phyloP scores from a whole-genome alignment of 2,888 invertebrate genomes.

The Dasysyrphus albostriatus region DNA sequence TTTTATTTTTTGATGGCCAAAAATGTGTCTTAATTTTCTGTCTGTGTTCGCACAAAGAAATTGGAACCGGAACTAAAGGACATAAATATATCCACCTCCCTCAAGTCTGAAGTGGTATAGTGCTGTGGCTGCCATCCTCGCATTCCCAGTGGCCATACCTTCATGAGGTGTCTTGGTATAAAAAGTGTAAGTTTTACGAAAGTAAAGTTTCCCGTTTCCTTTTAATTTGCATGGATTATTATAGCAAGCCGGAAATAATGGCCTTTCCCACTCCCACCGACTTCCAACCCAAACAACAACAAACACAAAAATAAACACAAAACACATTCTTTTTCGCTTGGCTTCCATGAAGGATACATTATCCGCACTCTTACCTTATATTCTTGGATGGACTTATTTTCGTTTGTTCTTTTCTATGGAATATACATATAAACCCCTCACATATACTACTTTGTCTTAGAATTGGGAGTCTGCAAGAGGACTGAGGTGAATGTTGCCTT shows the following conservation, averaged over 20 bases:
- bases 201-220: slow-evolving; percentile 69
- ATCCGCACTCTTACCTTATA: slow-evolving; percentile 32
- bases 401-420: slow-evolving; percentile 11
- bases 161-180: background rate
- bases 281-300: background rate
- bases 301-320: background rate
- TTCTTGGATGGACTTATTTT: slow-evolving; percentile 19
- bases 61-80: slow-evolving; percentile 52
- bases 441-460: slow-evolving; percentile 16
- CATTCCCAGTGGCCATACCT: background rate
- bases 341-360: slow-evolving; percentile 50
- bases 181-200: slow-evolving; percentile 57
- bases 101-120: background rate
- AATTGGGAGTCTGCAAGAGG: slow-evolving; percentile 1
- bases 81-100: slow-evolving; percentile 47
- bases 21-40: slow-evolving; percentile 60
- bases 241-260: slow-evolving; percentile 40
- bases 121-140: background rate
- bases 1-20: slow-evolving; percentile 37
- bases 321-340: slow-evolving; percentile 41
- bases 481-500: background rate
- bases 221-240: slow-evolving; percentile 72
- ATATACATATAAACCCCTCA: slow-evolving; percentile 3
- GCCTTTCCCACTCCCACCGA: background rate
- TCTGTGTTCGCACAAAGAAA: slow-evolving; percentile 26